Percentiles rank a stretch among this genome's conserved stretches.
phyloP scores from a whole-genome alignment of 2,113 vertebrate species.

The Probosciger aterrimus region DNA sequence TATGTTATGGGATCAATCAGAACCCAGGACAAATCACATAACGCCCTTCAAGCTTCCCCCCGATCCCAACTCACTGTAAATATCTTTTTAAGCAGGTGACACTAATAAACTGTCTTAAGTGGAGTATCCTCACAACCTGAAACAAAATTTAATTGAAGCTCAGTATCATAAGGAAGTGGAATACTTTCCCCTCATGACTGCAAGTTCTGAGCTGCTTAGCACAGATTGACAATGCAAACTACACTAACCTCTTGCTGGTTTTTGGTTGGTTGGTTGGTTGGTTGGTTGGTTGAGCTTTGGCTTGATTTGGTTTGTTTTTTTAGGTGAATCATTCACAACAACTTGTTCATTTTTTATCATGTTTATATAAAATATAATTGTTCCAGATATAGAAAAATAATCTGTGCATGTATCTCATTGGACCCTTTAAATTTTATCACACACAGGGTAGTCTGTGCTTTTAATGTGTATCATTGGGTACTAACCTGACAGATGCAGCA shows the following conservation, averaged over 20 bases:
- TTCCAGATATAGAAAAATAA: neutral
- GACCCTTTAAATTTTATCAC: neutral
- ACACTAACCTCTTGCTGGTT: neutral
- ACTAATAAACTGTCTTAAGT: neutral
- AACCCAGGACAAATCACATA: neutral
- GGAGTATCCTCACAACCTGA: neutral
- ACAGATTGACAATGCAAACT: neutral
- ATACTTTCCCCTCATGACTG: neutral
- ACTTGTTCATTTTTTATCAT: neutral
- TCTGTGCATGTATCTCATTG: accelerated
- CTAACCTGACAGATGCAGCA: neutral
- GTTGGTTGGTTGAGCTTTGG: neutral
- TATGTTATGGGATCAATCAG: neutral
- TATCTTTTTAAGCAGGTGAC: neutral
- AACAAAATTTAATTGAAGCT: neutral
- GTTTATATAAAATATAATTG: neutral
- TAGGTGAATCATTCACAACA: neutral
- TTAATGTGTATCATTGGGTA: neutral
- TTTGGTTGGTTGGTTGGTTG: accelerated
- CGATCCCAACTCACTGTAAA: neutral
- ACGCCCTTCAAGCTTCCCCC: neutral
- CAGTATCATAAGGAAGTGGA: neutral
- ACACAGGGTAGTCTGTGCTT: neutral
- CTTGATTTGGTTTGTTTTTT: neutral
- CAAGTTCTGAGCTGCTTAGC: neutral